These are phyloP conservation scores for Vireo griseus DNA, from an alignment of 2,797 vertebrate species.

Conservation along the genomic window DNA sequence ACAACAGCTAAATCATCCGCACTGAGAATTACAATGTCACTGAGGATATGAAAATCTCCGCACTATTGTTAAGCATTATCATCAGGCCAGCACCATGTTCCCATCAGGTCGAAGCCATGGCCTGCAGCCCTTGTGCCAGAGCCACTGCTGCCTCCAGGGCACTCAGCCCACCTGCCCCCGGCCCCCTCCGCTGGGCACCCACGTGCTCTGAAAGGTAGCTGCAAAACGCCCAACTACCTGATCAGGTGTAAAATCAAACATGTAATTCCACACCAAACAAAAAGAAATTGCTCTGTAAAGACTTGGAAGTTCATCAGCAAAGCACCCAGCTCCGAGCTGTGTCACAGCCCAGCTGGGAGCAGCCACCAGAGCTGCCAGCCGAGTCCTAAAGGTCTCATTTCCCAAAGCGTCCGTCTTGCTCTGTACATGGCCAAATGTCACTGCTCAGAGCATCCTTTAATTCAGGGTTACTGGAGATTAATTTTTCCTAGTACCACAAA, in stretches of 20 bases:
- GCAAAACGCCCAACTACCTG: background rate
- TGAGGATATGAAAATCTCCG: background rate
- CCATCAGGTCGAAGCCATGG: background rate
- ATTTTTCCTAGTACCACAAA: background rate
- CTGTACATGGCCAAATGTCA: background rate
- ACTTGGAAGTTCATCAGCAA: background rate
- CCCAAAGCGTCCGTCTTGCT: background rate
- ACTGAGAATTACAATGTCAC: background rate
- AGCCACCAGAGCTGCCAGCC: background rate
- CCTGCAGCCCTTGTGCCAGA: background rate
- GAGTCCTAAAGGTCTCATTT: background rate
- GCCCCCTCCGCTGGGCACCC: background rate
- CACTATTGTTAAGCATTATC: background rate
- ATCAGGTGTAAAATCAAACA: background rate
- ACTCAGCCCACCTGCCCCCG: background rate
- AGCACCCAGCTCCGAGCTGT: background rate
- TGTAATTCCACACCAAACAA: background rate
- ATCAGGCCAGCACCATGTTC: background rate
- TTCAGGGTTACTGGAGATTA: background rate
- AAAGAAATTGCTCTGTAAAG: background rate
- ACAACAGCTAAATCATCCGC: background rate
- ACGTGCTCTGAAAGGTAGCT: fast-evolving
- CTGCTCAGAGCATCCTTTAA: background rate
- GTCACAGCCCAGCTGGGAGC: background rate
- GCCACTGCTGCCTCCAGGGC: background rate